Percentiles rank a stretch among this genome's conserved stretches.
These are phyloP conservation scores for Hypotaenidia okinawae DNA, from an alignment of 2,797 vertebrate species.

Conservation along the genomic window DNA sequence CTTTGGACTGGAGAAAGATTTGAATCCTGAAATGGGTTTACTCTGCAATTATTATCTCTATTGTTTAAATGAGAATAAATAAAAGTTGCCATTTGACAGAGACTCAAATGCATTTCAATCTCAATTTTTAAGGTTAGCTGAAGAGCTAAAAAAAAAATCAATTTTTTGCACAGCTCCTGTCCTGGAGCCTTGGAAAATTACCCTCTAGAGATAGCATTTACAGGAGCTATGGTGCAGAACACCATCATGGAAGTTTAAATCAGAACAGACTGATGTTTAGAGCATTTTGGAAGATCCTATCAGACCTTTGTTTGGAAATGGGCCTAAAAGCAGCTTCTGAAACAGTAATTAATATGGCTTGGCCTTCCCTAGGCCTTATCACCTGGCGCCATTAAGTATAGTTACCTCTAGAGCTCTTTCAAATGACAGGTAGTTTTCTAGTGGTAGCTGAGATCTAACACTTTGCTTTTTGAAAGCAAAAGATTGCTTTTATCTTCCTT, in stretches of 20 bases:
- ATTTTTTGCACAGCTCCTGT: background rate
- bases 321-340: background rate
- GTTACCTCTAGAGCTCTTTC: background rate
- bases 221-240: background rate
- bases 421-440: background rate
- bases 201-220: background rate
- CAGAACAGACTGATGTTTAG: background rate
- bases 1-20: background rate
- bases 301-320: background rate
- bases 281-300: background rate
- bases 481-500: background rate
- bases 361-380: background rate
- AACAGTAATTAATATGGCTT: background rate
- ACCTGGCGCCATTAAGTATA: background rate
- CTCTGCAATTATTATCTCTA: background rate
- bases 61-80: background rate
- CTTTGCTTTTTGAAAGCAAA: no score
- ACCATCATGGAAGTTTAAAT: background rate
- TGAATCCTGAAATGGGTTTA: background rate
- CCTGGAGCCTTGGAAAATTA: constrained; percentile 16
- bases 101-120: background rate
- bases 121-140: background rate
- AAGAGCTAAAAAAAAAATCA: constrained; percentile 3
- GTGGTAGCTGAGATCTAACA: background rate
- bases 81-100: background rate